These are phyloP conservation scores for Chromobotia macracanthus DNA, from an alignment of 2,797 vertebrate species.

Conservation along the genomic window DNA sequence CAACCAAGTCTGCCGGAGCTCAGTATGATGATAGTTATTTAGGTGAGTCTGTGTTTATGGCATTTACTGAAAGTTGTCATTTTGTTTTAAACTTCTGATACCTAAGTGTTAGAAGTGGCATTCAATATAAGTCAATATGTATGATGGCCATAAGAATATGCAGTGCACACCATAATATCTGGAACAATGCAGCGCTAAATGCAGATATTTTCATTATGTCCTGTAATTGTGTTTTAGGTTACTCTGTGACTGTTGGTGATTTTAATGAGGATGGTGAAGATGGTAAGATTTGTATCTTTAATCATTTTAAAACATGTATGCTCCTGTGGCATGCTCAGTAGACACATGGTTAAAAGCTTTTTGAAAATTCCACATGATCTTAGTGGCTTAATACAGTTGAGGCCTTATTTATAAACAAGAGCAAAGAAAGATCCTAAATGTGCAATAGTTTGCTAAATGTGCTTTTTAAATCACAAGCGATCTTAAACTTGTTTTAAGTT, in stretches of 20 bases:
- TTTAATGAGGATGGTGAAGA: constrained; percentile 87
- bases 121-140: too few species aligned
- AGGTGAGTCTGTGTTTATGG: constrained; percentile 71
- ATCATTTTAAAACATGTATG: not conserved
- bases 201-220: not conserved
- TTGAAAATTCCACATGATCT: not conserved
- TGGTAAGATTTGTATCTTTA: constrained; percentile 75
- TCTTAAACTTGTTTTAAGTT: too few species aligned
- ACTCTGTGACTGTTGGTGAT: constrained; percentile 92
- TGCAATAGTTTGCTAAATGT: too few species aligned
- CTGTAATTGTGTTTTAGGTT: constrained; percentile 75
- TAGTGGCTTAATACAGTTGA: not conserved
- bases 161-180: not conserved
- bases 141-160: too few species aligned
- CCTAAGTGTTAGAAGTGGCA: not conserved
- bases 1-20: constrained; percentile 86
- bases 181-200: not conserved
- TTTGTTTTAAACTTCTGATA: constrained; percentile 44
- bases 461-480: too few species aligned
- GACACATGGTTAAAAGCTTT: not conserved
- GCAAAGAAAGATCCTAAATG: too few species aligned
- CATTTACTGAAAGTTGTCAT: not conserved
- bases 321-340: too few species aligned
- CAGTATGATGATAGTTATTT: constrained; percentile 95
- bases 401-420: too few species aligned